phyloP scores from a whole-genome alignment of 2,797 vertebrate genomes.

The Sebastiscus albofasciatus region DNA sequence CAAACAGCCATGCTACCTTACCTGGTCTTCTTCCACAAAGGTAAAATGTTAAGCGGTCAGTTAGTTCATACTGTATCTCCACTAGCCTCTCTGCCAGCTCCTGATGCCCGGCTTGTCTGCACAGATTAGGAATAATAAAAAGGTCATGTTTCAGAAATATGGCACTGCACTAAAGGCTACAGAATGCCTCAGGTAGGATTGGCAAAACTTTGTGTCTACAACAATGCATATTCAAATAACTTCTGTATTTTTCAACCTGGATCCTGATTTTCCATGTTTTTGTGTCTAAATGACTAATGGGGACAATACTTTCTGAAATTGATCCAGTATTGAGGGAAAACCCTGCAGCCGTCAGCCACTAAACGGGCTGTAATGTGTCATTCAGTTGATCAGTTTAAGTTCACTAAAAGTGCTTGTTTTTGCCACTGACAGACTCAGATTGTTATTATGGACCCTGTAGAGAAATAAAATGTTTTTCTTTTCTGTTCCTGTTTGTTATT shows the following conservation, averaged over 20 bases:
- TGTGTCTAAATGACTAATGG: too few species aligned
- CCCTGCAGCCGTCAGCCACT: too few species aligned
- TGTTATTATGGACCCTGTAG: too few species aligned
- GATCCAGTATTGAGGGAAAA: too few species aligned
- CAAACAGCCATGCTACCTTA: constrained; percentile 62
- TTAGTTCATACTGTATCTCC: constrained; percentile 98
- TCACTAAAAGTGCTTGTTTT: too few species aligned
- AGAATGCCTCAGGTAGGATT: background rate
- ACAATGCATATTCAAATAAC: background rate
- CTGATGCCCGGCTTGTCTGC: constrained; percentile 95
- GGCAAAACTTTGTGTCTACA: background rate
- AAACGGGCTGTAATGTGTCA: accelerated
- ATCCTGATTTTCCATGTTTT: too few species aligned
- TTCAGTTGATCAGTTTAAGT: too few species aligned
- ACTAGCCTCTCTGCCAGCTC: constrained; percentile 94
- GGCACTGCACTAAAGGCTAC: background rate
- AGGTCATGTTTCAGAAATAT: constrained; percentile 15
- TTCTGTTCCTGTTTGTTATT: too few species aligned
- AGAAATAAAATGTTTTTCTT: too few species aligned
- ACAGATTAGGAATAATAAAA: constrained; percentile 36
- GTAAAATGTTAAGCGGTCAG: constrained; percentile 96
- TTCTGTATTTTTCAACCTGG: too few species aligned
- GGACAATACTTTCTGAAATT: too few species aligned
- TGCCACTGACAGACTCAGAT: too few species aligned
- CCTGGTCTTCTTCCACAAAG: constrained; percentile 97